phyloP scores from a whole-genome alignment of 1,140 invertebrate species.

The Epicauta chinensis region DNA sequence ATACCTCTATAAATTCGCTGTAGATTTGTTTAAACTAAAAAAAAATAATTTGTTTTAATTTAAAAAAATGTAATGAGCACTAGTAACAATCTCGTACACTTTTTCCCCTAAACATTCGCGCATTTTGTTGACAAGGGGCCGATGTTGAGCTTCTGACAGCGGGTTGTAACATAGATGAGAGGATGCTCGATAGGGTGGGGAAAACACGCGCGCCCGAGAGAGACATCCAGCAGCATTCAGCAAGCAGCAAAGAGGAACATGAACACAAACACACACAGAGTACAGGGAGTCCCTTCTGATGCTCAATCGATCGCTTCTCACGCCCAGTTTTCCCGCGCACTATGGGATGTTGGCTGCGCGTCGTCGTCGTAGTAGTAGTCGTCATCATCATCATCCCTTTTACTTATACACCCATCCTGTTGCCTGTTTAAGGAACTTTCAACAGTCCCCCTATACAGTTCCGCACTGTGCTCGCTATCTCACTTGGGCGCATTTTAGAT shows the following conservation, averaged over 20 bases:
- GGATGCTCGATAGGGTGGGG: neutral
- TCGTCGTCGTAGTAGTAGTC: no score
- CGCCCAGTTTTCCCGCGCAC: conserved; percentile 41
- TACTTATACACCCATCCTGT: no score
- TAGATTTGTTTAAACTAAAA: no score
- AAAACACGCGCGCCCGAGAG: no score
- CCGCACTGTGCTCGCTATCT: neutral
- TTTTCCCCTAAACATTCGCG: conserved; percentile 25
- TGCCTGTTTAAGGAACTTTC: no score
- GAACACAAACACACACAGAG: neutral
- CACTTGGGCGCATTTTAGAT: conserved; percentile 6
- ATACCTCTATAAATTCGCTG: no score
- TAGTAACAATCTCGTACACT: conserved; percentile 13
- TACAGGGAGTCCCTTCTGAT: neutral
- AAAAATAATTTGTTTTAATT: no score
- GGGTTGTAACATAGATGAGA: neutral
- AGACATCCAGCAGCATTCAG: neutral
- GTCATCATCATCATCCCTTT: no score
- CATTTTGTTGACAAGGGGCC: conserved; percentile 33
- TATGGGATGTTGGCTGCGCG: conserved; percentile 29
- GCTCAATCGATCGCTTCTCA: conserved; percentile 39
- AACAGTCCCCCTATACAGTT: neutral
- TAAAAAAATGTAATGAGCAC: no score
- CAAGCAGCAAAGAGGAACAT: neutral
- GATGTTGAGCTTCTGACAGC: conserved; percentile 21